Conservation (phyloP, 2,113 vertebrate genomes). For the Elachura formosa region DNA sequence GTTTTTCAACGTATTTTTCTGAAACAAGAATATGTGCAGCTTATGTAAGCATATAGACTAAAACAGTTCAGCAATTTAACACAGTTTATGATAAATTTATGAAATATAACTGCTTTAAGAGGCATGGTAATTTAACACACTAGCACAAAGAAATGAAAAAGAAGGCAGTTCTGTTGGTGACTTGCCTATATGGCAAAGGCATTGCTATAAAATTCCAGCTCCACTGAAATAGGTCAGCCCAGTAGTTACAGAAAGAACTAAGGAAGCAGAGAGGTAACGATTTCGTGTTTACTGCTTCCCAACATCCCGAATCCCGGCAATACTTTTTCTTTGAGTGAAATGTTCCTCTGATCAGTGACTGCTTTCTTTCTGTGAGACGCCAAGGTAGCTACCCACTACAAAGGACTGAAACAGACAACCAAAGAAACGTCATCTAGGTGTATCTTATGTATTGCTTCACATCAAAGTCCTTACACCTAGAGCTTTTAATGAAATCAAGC, state of each 20-base stretch:
- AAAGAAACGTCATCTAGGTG: not conserved
- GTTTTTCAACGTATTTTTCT: constrained; percentile 94
- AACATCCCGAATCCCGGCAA: not conserved
- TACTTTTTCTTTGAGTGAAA: not conserved
- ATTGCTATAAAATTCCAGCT: not conserved
- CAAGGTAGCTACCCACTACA: not conserved
- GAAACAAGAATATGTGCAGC: not conserved
- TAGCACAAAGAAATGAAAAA: not conserved
- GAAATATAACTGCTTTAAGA: not conserved
- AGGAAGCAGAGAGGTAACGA: not conserved
- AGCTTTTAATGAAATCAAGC: not conserved
- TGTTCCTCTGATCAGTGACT: not conserved
- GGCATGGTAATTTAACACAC: not conserved
- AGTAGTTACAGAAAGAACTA: not conserved
- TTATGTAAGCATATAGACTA: not conserved
- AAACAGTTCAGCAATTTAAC: not conserved
- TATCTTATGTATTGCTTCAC: not conserved
- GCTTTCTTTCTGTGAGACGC: not conserved
- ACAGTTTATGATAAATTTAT: not conserved
- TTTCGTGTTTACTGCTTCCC: not conserved
- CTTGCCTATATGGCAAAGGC: not conserved
- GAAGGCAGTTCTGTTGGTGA: not conserved
- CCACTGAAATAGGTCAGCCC: not conserved
- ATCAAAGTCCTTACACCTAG: not conserved
- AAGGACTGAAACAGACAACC: not conserved